Evolutionary conservation across 2,113 vertebrate species (phyloP).

Genomic region (Xyrauchen texanus): DNA sequence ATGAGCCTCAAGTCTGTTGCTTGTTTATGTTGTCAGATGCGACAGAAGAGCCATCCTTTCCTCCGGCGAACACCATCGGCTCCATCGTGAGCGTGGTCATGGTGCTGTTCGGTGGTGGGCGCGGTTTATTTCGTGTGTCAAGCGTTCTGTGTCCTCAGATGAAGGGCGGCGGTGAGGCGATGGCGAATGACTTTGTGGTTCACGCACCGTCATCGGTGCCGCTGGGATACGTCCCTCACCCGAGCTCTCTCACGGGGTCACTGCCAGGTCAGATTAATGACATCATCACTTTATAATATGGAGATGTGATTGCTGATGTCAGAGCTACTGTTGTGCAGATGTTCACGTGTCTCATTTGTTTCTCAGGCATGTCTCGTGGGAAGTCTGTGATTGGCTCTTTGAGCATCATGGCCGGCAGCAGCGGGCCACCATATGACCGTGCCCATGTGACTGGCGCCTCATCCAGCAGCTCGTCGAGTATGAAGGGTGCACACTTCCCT

Average conservation of each 20-base stretch:
- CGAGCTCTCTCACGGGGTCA: conserved; percentile 88
- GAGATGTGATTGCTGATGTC: no score
- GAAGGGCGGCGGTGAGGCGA: conserved; percentile 93
- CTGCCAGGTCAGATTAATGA: conserved; percentile 79
- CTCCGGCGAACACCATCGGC: conserved; percentile 89
- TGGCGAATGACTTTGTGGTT: conserved; percentile 92
- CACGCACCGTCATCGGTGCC: conserved; percentile 89
- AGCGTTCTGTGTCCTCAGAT: conserved; percentile 92
- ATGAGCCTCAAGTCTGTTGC: no score
- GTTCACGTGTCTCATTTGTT: background rate
- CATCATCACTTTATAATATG: no score
- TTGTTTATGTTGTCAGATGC: conserved; percentile 75
- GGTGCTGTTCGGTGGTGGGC: conserved; percentile 89
- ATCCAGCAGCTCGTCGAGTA: conserved; percentile 97
- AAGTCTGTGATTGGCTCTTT: conserved; percentile 96
- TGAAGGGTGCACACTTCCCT: conserved; percentile 95
- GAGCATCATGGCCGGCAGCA: conserved; percentile 97
- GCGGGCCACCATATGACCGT: conserved; percentile 91
- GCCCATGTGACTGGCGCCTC: conserved; percentile 97
- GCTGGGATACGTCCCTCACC: conserved; percentile 92
- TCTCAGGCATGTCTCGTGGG: conserved; percentile 90
- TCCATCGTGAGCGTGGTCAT: conserved; percentile 94
- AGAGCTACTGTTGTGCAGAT: no score
- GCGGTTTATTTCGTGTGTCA: conserved; percentile 95
- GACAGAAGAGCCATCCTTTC: conserved; percentile 88